Conservation (phyloP, 2,888 invertebrate genomes). For the Sphaerophoria taeniata region DNA sequence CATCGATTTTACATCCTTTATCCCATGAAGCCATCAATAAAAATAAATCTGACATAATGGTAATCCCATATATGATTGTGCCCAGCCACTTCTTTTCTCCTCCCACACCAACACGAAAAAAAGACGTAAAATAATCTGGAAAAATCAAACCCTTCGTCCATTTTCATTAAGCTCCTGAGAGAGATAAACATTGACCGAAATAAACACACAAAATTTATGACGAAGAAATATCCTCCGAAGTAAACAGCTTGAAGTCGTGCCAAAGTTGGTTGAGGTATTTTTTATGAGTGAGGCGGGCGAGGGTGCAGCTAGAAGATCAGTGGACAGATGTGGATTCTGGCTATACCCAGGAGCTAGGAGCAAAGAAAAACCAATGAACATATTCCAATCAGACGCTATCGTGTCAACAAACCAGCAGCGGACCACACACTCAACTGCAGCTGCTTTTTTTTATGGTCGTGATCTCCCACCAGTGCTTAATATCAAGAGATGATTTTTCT, state of each 20-base stretch:
- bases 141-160: not conserved
- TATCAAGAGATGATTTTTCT: constrained; percentile 2
- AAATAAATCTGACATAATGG: constrained; percentile 22
- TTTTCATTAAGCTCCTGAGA: constrained; percentile 4
- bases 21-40: constrained; percentile 20
- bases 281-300: no score
- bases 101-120: no score
- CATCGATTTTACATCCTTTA: not conserved
- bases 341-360: no score
- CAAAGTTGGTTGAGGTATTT: not conserved
- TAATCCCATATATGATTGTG: constrained; percentile 26
- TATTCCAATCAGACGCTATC: constrained; percentile 28
- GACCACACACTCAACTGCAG: no score
- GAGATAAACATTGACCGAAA: constrained; percentile 22
- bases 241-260: constrained; percentile 40
- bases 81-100: no score
- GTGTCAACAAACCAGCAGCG: constrained; percentile 40
- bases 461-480: no score
- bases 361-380: constrained; percentile 34
- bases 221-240: not conserved
- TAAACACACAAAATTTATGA: not conserved
- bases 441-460: no score
- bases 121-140: no score
- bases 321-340: no score
- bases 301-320: no score